phyloP scores from a whole-genome alignment of 1,140 invertebrate species.

The Drosophila ananassae region DNA sequence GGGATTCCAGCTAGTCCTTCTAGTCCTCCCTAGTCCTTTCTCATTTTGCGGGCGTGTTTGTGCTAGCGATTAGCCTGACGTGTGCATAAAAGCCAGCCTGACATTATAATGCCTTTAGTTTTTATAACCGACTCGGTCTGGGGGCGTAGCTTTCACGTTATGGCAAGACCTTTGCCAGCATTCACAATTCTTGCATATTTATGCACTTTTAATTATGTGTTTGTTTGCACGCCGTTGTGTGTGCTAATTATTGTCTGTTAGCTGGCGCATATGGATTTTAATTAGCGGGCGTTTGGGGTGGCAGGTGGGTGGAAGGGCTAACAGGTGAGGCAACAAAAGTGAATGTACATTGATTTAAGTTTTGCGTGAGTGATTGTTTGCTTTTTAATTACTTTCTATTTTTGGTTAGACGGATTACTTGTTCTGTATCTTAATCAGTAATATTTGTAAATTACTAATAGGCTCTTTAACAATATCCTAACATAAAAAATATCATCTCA shows the following conservation, averaged over 20 bases:
- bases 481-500: no score
- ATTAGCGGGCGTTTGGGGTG: conserved; percentile 43
- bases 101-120: conserved; percentile 70
- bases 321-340: not conserved
- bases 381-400: no score
- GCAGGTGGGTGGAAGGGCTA: not conserved
- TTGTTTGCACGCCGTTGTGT: conserved; percentile 68
- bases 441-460: no score
- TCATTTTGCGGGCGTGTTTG: conserved; percentile 47
- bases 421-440: no score
- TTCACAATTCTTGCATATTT: conserved; percentile 76
- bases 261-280: conserved; percentile 72
- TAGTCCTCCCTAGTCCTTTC: not conserved
- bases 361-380: not conserved
- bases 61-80: conserved; percentile 59
- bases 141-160: not conserved
- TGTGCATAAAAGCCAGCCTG: conserved; percentile 57
- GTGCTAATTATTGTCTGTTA: conserved; percentile 80
- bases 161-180: conserved; percentile 57
- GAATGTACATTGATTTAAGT: conserved; percentile 14
- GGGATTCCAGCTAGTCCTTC: not conserved
- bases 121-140: conserved; percentile 26
- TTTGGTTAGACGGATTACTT: no score
- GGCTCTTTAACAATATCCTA: not conserved
- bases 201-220: conserved; percentile 79